Evolutionary conservation across 2,888 invertebrate genomes (phyloP).

Genomic region (Nezara viridula): DNA sequence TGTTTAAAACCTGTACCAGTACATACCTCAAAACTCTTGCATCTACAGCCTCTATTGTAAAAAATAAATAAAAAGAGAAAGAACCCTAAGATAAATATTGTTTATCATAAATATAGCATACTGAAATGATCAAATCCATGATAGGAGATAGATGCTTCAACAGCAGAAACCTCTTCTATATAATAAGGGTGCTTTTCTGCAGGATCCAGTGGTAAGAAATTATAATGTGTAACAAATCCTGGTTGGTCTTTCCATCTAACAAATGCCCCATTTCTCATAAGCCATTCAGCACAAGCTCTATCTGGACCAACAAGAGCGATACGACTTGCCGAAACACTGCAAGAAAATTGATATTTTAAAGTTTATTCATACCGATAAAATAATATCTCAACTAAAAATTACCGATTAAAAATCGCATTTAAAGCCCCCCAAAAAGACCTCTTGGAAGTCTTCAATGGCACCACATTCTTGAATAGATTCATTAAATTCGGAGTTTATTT

Average conservation of each 20-base stretch:
- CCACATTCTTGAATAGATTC: conserved; percentile 27
- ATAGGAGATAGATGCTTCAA: conserved; percentile 73
- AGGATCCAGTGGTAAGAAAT: conserved; percentile 77
- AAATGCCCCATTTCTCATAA: conserved; percentile 89
- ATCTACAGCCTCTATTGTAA: background rate
- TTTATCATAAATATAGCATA: conserved; percentile 55
- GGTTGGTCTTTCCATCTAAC: conserved; percentile 78
- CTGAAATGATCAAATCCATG: conserved; percentile 86
- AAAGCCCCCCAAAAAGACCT: conserved; percentile 61
- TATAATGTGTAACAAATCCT: conserved; percentile 67
- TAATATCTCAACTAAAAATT: background rate
- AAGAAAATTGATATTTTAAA: conserved; percentile 55
- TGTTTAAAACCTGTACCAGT: no score
- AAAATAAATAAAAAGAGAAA: background rate
- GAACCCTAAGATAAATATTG: background rate
- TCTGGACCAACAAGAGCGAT: conserved; percentile 86
- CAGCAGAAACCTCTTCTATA: conserved; percentile 83
- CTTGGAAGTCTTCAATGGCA: background rate
- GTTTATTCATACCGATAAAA: background rate
- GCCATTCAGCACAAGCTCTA: conserved; percentile 94
- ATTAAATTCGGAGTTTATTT: background rate
- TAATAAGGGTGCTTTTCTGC: conserved; percentile 69
- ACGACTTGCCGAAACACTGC: conserved; percentile 77
- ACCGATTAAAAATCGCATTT: conserved; percentile 62
- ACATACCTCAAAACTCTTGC: no score